phyloP scores from a whole-genome alignment of 2,113 vertebrate species.

The Oreotrochilus melanogaster region DNA sequence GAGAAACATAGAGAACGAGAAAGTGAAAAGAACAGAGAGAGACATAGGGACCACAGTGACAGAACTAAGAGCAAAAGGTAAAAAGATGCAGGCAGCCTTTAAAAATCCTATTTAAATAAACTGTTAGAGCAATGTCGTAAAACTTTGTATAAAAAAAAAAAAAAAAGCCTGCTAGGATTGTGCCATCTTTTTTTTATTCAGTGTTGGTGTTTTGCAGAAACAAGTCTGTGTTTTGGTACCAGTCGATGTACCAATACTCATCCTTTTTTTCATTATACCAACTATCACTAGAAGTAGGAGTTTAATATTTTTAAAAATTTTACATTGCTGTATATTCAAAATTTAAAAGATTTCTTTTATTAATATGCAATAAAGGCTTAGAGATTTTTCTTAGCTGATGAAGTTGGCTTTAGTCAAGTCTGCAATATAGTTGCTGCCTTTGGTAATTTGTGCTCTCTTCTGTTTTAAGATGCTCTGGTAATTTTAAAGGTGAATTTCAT shows the following conservation, averaged over 20 bases:
- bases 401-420: conserved; percentile 75
- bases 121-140: conserved; percentile 57
- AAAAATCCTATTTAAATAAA: conserved; percentile 63
- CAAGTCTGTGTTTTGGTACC: conserved; percentile 71
- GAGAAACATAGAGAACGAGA: conserved; percentile 77
- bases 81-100: conserved; percentile 70
- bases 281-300: conserved; percentile 74
- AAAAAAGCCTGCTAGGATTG: conserved; percentile 74
- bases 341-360: conserved; percentile 80
- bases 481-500: conserved; percentile 75
- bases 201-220: conserved; percentile 77
- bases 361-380: conserved; percentile 85
- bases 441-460: conserved; percentile 78
- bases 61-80: conserved; percentile 86
- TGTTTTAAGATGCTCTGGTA: conserved; percentile 77
- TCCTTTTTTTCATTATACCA: conserved; percentile 74
- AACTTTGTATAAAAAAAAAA: conserved; percentile 46
- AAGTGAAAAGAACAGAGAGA: conserved; percentile 83
- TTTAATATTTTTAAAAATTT: conserved; percentile 81
- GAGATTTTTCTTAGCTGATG: conserved; percentile 78
- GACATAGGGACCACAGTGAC: conserved; percentile 87
- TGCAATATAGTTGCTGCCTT: conserved; percentile 77
- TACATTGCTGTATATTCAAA: conserved; percentile 82
- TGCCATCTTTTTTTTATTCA: conserved; percentile 79
- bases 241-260: conserved; percentile 60